A percentile compares a stretch with the other conserved stretches of the same genome.
Evolutionary conservation across 2,888 invertebrate genomes (phyloP).

Genomic region (Limnephilus auricula): DNA sequence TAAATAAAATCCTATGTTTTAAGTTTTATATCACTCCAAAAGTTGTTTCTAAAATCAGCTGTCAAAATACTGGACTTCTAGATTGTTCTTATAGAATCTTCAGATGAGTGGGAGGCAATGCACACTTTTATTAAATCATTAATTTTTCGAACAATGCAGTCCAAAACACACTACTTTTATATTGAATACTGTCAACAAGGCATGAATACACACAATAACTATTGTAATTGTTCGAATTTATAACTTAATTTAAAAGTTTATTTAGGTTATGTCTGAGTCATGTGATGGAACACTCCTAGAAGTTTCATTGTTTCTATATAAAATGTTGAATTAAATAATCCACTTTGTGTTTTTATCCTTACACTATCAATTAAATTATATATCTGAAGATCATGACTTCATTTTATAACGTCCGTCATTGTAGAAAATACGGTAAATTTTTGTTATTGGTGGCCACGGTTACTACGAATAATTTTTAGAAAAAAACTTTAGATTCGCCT

Average conservation of each 20-base stretch:
- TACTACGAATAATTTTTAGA: too few relatives aligned
- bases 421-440: too few relatives aligned
- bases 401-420: neutral
- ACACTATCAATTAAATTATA: neutral
- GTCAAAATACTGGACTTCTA: constrained; percentile 56
- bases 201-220: neutral
- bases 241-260: neutral
- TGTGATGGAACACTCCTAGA: constrained; percentile 32
- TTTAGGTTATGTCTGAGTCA: constrained; percentile 48
- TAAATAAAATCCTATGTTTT: neutral
- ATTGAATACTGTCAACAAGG: neutral
- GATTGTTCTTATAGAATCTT: constrained; percentile 59
- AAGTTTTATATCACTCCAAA: neutral
- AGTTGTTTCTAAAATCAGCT: constrained; percentile 39
- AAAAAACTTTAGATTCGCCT: too few relatives aligned
- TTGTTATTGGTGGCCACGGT: too few relatives aligned
- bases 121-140: constrained; percentile 40
- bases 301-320: neutral
- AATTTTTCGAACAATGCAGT: neutral
- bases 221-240: neutral
- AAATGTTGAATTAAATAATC: neutral
- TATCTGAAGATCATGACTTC: neutral
- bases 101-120: constrained; percentile 51
- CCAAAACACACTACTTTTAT: neutral
- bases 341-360: neutral